Conservation (phyloP, 2,888 invertebrate species). For the Globia sparganii region DNA sequence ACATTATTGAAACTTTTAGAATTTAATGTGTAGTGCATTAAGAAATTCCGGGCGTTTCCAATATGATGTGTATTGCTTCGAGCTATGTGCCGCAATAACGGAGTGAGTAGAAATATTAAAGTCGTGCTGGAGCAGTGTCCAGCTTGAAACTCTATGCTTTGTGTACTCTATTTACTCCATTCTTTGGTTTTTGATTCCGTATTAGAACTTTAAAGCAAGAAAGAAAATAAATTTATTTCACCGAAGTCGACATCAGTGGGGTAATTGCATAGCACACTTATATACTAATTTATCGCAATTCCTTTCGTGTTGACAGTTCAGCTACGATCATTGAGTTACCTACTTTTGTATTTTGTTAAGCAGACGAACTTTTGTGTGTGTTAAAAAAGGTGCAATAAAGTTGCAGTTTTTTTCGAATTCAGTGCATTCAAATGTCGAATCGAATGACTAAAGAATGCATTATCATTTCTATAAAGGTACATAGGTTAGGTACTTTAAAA, state of each 20-base stretch:
- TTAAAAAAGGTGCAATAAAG: not conserved
- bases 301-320: not conserved
- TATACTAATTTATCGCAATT: too few relatives aligned
- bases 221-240: not conserved
- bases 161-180: not conserved
- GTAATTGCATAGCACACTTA: not conserved
- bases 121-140: constrained; percentile 36
- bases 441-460: not conserved
- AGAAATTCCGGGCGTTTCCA: constrained; percentile 57
- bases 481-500: not conserved
- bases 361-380: not conserved
- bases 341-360: not conserved
- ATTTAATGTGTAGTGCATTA: constrained; percentile 42
- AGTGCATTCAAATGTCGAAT: too few relatives aligned
- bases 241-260: too few relatives aligned
- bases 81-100: constrained; percentile 51
- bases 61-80: constrained; percentile 55
- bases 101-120: constrained; percentile 47
- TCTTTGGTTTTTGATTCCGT: not conserved
- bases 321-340: too few relatives aligned
- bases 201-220: not conserved
- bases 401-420: too few relatives aligned
- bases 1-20: constrained; percentile 37
- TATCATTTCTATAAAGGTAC: not conserved
- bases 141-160: constrained; percentile 4